A percentile compares a stretch with the other conserved stretches of the same genome.
Evolutionary conservation across 2,797 vertebrate genomes (phyloP).

Genomic region (Delichon dasypus): DNA sequence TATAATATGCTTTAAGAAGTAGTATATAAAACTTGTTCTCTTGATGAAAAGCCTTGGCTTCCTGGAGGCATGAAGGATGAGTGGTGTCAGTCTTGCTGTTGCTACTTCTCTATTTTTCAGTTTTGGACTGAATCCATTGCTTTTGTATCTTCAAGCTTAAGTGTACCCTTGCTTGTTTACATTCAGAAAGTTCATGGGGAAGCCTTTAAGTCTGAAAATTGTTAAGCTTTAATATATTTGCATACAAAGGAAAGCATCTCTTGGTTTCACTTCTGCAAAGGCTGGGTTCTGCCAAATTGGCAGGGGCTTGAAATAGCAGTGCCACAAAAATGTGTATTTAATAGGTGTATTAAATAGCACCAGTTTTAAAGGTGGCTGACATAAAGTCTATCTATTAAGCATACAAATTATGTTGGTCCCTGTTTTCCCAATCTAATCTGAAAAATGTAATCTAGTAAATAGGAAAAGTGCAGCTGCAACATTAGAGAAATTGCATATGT

Average conservation of each 20-base stretch:
- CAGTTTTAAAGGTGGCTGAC: not conserved
- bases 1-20: not conserved
- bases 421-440: not conserved
- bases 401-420: not conserved
- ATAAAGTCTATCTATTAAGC: not conserved
- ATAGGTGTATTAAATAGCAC: not conserved
- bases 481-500: not conserved
- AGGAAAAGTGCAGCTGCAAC: not conserved
- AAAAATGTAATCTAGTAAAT: not conserved
- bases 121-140: not conserved
- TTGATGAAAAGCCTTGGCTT: not conserved
- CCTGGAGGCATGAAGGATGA: not conserved
- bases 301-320: not conserved
- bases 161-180: not conserved
- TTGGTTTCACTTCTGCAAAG: not conserved
- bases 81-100: not conserved
- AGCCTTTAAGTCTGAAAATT: not conserved
- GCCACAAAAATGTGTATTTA: not conserved
- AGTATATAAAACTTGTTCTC: not conserved
- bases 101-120: not conserved
- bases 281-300: fast-evolving
- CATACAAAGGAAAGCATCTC: not conserved
- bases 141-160: not conserved
- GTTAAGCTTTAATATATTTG: not conserved
- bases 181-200: not conserved